Base-by-base conservation (phyloP, 2,888 invertebrate genomes). In the Dione juno region DNA sequence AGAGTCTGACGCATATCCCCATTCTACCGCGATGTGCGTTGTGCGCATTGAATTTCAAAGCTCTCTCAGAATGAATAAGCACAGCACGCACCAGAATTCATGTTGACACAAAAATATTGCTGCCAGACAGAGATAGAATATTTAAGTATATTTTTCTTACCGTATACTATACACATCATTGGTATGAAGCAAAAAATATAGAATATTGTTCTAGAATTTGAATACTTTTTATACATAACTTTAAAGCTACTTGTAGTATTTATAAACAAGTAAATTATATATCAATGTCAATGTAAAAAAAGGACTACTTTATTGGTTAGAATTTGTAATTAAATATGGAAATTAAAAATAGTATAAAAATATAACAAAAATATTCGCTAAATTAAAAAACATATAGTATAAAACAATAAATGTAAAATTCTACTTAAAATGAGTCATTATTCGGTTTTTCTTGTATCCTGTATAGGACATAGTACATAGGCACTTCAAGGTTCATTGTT, bases 401-500 rank as follows among this genome's bases (percentile, higher is more conserved):
- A 28, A 19, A 41, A 21, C 41, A 59, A 10, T 14, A 59, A 59
- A 19, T 11, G 3, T 45, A 3, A 16, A 45, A 35, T 61, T 35
- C 6, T 45, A 35, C 16, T 61, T 28, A 61, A 61, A 61, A 45
- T 61, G 28, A 61, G 11, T 45, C 61, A 28, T 35, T 1, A 14
- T 40, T 64, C 37, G 48, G 50, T 64, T 72, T 69, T 70, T 70
- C 73, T 61, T 70, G 67, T 65, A 57, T 61, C 67, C 61, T 69
- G 59, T 54, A 69, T 50, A 43, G 61, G 68, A 40, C 16, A 16
- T 37, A 73, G 69, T 67, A 73, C 74, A 78, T 70, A 76, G 75
- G 71, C 74, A 73, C 78, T 79, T 82, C 84, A 88, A 86, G 84
- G 84, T 80, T 81, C 73, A 70, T 78, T 74, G 77, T 82, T 83